phyloP scores from a whole-genome alignment of 2,888 invertebrate genomes.

The Dermolepida albohirtum region DNA sequence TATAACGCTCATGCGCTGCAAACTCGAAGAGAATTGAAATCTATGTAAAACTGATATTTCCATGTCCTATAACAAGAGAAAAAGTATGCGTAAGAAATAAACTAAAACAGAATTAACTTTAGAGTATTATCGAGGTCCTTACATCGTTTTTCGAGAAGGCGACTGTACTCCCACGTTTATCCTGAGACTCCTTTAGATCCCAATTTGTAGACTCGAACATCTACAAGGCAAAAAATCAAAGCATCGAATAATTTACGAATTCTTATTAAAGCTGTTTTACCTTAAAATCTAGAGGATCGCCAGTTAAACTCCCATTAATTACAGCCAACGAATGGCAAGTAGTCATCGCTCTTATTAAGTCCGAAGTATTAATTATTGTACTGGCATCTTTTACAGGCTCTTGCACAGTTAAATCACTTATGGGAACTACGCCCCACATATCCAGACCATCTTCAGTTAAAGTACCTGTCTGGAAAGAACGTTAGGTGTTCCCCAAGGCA shows the following conservation, averaged over 20 bases:
- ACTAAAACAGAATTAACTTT: too few species aligned
- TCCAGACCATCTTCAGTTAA: slow-evolving; percentile 96
- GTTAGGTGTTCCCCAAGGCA: slow-evolving; percentile 9
- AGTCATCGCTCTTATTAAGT: slow-evolving; percentile 80
- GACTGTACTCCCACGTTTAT: slow-evolving; percentile 3
- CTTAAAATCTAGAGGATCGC: slow-evolving; percentile 95
- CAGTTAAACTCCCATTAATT: slow-evolving; percentile 85
- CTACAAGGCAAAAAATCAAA: slow-evolving; percentile 62
- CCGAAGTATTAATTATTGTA: slow-evolving; percentile 48
- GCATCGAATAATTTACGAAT: background rate
- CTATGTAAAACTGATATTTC: slow-evolving; percentile 77
- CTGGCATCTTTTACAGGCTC: slow-evolving; percentile 54
- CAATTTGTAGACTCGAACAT: slow-evolving; percentile 97
- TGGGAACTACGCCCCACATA: slow-evolving; percentile 92
- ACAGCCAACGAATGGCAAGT: slow-evolving; percentile 92
- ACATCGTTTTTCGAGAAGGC: slow-evolving; percentile 58
- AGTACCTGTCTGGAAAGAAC: slow-evolving; percentile 83
- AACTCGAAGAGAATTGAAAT: slow-evolving; percentile 82
- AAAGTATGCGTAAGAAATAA: background rate
- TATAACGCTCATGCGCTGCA: slow-evolving; percentile 92
- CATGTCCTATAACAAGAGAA: slow-evolving; percentile 4
- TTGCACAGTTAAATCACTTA: slow-evolving; percentile 53
- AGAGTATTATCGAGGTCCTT: slow-evolving; percentile 66
- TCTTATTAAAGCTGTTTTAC: slow-evolving; percentile 59
- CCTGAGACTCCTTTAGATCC: slow-evolving; percentile 84